A percentile compares a stretch with the other conserved stretches of the same genome.
Conservation (phyloP, 2,113 vertebrate genomes). For the Cisticola juncidis region DNA sequence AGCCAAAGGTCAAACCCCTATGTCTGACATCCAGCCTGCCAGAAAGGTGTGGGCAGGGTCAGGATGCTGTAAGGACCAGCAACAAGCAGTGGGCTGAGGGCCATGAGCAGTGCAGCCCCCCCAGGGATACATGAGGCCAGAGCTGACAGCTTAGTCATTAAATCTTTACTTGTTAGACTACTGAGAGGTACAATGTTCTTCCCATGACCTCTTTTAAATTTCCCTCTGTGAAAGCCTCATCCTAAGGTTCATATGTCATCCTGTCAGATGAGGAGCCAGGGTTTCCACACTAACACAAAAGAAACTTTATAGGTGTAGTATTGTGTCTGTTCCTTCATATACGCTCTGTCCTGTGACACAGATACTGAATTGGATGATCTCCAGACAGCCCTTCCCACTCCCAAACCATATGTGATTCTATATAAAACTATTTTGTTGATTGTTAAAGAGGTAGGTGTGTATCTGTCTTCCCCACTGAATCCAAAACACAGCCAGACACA, state of each 20-base stretch:
- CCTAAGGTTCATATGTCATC: not conserved
- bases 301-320: not conserved
- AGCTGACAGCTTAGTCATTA: not conserved
- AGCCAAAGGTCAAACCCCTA: rapidly evolving
- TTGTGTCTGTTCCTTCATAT: not conserved
- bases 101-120: rapidly evolving
- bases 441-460: not conserved
- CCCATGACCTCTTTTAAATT: not conserved
- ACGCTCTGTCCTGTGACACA: not conserved
- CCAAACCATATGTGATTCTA: not conserved
- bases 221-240: not conserved
- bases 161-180: not conserved
- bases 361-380: not conserved
- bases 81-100: rapidly evolving
- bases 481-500: not conserved
- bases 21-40: not conserved
- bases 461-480: not conserved
- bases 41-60: not conserved
- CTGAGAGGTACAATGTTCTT: not conserved
- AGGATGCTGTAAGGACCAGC: not conserved
- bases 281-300: not conserved
- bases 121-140: not conserved
- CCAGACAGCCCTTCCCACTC: not conserved
- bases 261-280: not conserved
- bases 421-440: not conserved